Percentiles rank a stretch among this genome's conserved stretches.
Evolutionary conservation across 2,888 invertebrate species (phyloP).

Genomic region (Bellardia pandia): DNA sequence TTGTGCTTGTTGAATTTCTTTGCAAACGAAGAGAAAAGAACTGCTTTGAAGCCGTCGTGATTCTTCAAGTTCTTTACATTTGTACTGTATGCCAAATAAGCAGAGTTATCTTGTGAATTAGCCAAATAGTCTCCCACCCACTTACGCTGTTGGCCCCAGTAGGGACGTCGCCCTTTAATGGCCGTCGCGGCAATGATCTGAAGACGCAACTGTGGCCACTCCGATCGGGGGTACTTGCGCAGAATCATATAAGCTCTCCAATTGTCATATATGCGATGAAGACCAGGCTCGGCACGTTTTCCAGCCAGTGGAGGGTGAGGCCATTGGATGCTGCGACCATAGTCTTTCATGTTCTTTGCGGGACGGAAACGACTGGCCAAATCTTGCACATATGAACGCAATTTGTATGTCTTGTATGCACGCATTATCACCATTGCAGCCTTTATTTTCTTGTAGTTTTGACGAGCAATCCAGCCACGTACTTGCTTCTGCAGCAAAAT

Average conservation of each 20-base stretch:
- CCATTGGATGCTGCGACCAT: conserved; percentile 92
- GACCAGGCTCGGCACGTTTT: conserved; percentile 86
- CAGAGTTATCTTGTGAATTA: conserved; percentile 88
- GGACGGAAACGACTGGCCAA: conserved; percentile 87
- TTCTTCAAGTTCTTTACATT: conserved; percentile 89
- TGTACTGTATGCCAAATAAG: conserved; percentile 87
- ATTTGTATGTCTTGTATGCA: conserved; percentile 90
- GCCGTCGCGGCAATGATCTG: conserved; percentile 91
- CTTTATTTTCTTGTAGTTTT: conserved; percentile 92
- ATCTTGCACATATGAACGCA: conserved; percentile 88
- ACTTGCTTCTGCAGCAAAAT: conserved; percentile 97
- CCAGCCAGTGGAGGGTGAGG: conserved; percentile 91
- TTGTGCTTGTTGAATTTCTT: conserved; percentile 86
- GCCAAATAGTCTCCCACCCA: conserved; percentile 95
- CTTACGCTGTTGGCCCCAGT: conserved; percentile 91
- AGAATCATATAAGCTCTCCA: conserved; percentile 96
- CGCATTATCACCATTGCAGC: conserved; percentile 93
- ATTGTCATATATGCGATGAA: conserved; percentile 88
- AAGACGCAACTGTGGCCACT: conserved; percentile 94
- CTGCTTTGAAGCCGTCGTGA: conserved; percentile 87
- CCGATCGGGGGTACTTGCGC: conserved; percentile 90
- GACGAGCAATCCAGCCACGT: conserved; percentile 92
- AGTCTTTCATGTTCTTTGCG: conserved; percentile 89
- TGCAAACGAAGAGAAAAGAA: conserved; percentile 84
- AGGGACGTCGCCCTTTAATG: conserved; percentile 86